A percentile compares a stretch with the other conserved stretches of the same genome.
Conservation (phyloP, 1,140 invertebrate species). For the Lasioglossum albipes region DNA sequence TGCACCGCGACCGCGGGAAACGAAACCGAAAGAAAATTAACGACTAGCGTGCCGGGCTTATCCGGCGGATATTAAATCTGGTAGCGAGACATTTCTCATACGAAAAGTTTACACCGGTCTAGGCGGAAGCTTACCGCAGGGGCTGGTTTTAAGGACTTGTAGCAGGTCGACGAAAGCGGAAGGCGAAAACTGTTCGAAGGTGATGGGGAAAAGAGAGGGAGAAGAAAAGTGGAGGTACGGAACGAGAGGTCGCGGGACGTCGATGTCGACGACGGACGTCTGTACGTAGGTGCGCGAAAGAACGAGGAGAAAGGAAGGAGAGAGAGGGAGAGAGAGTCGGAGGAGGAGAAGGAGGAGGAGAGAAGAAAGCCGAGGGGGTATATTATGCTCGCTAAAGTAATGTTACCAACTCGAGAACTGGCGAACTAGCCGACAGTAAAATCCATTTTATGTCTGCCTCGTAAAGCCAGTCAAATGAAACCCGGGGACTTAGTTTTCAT, state of each 20-base stretch:
- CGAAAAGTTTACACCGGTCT: slow-evolving; percentile 53
- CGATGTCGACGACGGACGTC: neutral
- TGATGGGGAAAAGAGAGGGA: neutral
- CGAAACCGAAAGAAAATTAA: slow-evolving; percentile 50
- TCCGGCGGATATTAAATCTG: slow-evolving; percentile 65
- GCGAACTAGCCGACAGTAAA: slow-evolving; percentile 79
- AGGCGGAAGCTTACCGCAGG: slow-evolving; percentile 27
- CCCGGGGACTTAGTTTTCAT: slow-evolving; percentile 78
- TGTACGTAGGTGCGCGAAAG: neutral
- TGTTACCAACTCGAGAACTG: slow-evolving; percentile 78
- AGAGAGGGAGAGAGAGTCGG: neutral
- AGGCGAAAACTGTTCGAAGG: slow-evolving; percentile 24
- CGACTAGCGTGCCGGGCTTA: slow-evolving; percentile 46
- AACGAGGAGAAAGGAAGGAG: slow-evolving; percentile 15
- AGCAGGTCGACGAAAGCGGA: slow-evolving; percentile 11
- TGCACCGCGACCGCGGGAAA: slow-evolving; percentile 32
- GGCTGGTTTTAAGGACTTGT: slow-evolving; percentile 27
- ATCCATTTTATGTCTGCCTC: slow-evolving; percentile 78
- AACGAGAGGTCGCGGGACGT: slow-evolving; percentile 21
- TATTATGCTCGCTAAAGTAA: slow-evolving; percentile 75
- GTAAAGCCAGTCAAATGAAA: slow-evolving; percentile 79
- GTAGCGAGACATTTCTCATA: slow-evolving; percentile 56
- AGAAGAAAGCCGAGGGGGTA: slow-evolving; percentile 39
- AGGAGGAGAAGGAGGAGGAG: slow-evolving; percentile 30
- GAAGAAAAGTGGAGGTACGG: neutral